Base-by-base conservation (phyloP, 1,140 invertebrate species). In the Hestina assimilis region DNA sequence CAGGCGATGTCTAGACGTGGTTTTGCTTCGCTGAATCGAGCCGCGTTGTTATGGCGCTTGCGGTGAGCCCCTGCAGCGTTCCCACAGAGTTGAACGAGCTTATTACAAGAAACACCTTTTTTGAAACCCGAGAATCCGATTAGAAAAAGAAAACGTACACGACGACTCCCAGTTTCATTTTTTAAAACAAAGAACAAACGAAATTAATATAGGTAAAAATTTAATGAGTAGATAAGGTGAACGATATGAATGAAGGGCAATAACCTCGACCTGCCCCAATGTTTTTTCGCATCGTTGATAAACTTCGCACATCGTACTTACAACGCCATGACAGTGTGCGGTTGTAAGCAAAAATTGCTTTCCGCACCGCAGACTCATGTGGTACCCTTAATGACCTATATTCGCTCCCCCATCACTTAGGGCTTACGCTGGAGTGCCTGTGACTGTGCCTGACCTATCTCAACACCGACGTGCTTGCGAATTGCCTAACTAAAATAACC, bases 341-440 rank as follows among this genome's bases (percentile, higher is more conserved):
- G 63, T 64, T 42, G 42, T 69, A 72, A 67, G 59, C 59, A 63
- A 60, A 72, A 71, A 70, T 67, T 67, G 73, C 62, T 79, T 77
- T 72, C 73, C 71, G 73, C 66, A 63, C 40, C 57, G 70, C 69
- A 59, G 61, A 57, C 75, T 61, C 63, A 61, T 66, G 56, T 52
- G 41, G 70, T 69, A 72, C 81, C 75, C 75, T 78, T 72, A 55
- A 80, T 80, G 83, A 84, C 83, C 83, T 85, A 87, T 66, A 83
- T 87, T 67, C 65, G 66, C 63, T 78, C 80, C 79, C 83, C 77
- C 75, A 63, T 70, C 68, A 79, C 72, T 87, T 87, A 87, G 83
- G 77, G 80, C 66, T 83, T 77, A 71, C 79, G 72, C 63, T 78
- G 50, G 73, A 83, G 70, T 83, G 76, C 78, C 76, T 84, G 72